Conservation (phyloP, 2,888 invertebrate species). For the Calliphora vomitoria region DNA sequence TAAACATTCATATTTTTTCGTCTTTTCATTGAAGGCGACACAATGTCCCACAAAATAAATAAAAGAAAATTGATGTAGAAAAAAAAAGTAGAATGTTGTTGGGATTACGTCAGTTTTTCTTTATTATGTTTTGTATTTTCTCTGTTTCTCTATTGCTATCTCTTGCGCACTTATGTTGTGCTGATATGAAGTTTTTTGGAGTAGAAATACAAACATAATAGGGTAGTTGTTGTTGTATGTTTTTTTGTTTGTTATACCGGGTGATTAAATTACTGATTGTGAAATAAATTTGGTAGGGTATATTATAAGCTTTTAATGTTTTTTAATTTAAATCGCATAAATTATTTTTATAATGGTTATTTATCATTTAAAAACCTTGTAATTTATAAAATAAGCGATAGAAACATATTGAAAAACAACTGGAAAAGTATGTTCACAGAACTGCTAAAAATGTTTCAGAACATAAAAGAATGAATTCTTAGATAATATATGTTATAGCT, state of each 20-base stretch:
- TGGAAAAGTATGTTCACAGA: too few relatives aligned
- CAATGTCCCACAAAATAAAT: constrained; percentile 57
- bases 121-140: constrained; percentile 39
- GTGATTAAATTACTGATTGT: constrained; percentile 18
- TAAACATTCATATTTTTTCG: constrained; percentile 18
- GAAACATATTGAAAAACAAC: too few relatives aligned
- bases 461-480: too few relatives aligned
- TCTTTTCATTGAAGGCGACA: constrained; percentile 62
- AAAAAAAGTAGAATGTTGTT: constrained; percentile 55
- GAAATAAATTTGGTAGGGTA: not conserved
- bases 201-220: constrained; percentile 33
- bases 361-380: too few relatives aligned
- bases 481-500: too few relatives aligned
- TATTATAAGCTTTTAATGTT: not conserved
- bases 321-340: not conserved
- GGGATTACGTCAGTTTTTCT: constrained; percentile 76
- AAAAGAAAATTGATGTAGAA: constrained; percentile 39
- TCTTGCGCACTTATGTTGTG: constrained; percentile 48
- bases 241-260: constrained; percentile 30
- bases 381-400: too few relatives aligned
- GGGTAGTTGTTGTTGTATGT: constrained; percentile 36
- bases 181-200: constrained; percentile 25
- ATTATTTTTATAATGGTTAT: not conserved
- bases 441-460: too few relatives aligned
- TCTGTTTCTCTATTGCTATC: constrained; percentile 54